These are phyloP conservation scores for Opisthograptis luteolata DNA, from an alignment of 2,888 invertebrate genomes.

Conservation along the genomic window DNA sequence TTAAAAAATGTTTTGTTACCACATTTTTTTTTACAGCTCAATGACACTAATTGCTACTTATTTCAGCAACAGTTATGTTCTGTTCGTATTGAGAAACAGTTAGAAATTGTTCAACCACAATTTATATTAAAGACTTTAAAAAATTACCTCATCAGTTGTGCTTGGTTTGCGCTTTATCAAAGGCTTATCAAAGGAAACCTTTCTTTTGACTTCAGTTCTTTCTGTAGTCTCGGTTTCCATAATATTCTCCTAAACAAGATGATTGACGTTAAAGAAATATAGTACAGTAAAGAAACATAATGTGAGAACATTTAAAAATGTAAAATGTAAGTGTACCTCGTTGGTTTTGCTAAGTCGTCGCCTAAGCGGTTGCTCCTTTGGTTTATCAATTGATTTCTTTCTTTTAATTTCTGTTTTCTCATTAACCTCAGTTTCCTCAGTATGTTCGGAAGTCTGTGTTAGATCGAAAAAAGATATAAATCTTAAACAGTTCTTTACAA, in stretches of 20 bases:
- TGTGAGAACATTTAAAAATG: too few relatives aligned
- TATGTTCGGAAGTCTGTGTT: conserved; percentile 45
- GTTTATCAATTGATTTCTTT: conserved; percentile 44
- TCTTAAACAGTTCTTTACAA: too few relatives aligned
- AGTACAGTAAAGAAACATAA: neutral
- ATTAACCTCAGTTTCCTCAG: conserved; percentile 44
- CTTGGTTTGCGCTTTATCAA: conserved; percentile 45
- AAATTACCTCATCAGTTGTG: conserved; percentile 46
- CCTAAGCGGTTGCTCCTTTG: conserved; percentile 50
- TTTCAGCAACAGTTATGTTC: too few relatives aligned
- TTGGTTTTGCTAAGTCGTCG: conserved; percentile 49
- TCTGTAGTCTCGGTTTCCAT: conserved; percentile 40
- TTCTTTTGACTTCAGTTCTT: conserved; percentile 45
- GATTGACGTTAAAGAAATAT: neutral
- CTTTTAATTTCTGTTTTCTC: conserved; percentile 50
- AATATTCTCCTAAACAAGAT: conserved; percentile 38
- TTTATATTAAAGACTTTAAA: too few relatives aligned
- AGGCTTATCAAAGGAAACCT: conserved; percentile 44
- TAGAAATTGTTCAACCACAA: too few relatives aligned
- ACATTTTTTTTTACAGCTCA: neutral
- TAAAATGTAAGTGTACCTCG: conserved; percentile 45
- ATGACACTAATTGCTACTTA: too few relatives aligned
- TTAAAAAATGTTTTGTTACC: neutral
- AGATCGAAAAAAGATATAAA: conserved; percentile 13
- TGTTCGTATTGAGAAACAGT: too few relatives aligned